These are phyloP conservation scores for Aphidoletes aphidimyza DNA, from an alignment of 2,888 invertebrate genomes.

Conservation along the genomic window DNA sequence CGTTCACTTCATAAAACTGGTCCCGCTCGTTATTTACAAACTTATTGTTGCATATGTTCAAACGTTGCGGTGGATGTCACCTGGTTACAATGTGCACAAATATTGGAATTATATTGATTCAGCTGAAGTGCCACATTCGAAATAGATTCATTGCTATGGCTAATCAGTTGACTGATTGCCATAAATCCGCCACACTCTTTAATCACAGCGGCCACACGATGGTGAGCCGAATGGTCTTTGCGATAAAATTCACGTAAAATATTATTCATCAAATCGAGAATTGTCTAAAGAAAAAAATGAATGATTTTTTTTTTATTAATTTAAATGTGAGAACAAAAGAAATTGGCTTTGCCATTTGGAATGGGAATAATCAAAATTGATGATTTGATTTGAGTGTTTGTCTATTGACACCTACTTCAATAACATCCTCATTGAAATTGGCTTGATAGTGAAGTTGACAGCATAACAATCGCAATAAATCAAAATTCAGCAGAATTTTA, in stretches of 20 bases:
- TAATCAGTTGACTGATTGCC: neutral
- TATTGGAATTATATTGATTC: neutral
- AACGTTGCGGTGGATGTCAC: neutral
- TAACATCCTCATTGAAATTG: neutral
- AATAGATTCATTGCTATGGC: neutral
- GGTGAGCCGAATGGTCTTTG: neutral
- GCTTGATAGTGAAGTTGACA: neutral
- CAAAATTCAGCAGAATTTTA: neutral
- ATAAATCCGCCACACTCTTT: neutral
- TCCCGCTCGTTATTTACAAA: neutral
- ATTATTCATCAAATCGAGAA: neutral
- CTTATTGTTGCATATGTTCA: neutral
- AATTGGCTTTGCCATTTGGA: neutral
- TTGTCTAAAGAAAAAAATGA: neutral
- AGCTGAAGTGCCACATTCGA: neutral
- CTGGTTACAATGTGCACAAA: neutral
- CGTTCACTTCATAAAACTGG: neutral
- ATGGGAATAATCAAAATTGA: neutral
- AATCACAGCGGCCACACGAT: neutral
- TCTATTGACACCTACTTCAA: conserved; percentile 16
- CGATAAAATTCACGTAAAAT: neutral
- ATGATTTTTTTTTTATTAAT: neutral
- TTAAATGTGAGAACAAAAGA: neutral
- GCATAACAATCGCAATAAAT: neutral
- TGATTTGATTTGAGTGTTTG: no score